phyloP scores from a whole-genome alignment of 1,140 invertebrate species.

The Aphidius gifuensis region DNA sequence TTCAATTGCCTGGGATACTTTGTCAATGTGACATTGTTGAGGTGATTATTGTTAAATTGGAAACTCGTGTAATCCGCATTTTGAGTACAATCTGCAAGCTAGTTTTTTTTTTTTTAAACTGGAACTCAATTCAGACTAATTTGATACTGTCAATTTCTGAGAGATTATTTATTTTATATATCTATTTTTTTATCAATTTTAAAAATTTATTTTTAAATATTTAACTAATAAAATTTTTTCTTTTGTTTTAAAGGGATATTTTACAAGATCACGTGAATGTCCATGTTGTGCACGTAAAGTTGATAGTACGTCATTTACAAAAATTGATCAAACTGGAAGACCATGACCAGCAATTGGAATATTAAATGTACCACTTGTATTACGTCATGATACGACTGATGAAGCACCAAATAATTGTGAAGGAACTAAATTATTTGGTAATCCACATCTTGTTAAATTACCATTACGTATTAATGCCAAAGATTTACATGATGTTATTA shows the following conservation, averaged over 20 bases:
- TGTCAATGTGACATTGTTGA: slow-evolving; percentile 37
- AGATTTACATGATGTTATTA: slow-evolving; percentile 56
- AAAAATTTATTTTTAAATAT: not conserved
- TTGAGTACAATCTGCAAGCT: slow-evolving; percentile 54
- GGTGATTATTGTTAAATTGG: slow-evolving; percentile 43
- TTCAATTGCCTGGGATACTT: slow-evolving; percentile 41
- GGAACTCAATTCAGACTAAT: slow-evolving; percentile 57
- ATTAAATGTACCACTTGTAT: slow-evolving; percentile 59
- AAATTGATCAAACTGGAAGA: slow-evolving; percentile 46
- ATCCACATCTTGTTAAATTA: slow-evolving; percentile 60
- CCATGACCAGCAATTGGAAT: slow-evolving; percentile 50
- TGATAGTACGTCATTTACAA: slow-evolving; percentile 40
- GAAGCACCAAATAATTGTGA: slow-evolving; percentile 58
- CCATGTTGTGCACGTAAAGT: slow-evolving; percentile 41
- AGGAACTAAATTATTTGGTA: slow-evolving; percentile 57
- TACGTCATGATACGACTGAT: slow-evolving; percentile 55
- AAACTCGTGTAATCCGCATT: slow-evolving; percentile 50
- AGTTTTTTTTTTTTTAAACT: slow-evolving; percentile 21
- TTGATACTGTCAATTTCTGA: slow-evolving; percentile 49
- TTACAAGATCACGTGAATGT: slow-evolving; percentile 34
- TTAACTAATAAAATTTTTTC: slow-evolving; percentile 1
- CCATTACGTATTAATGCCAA: slow-evolving; percentile 59
- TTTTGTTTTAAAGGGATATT: too few species aligned
- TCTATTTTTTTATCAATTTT: not conserved
- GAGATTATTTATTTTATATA: slow-evolving; percentile 30